A percentile compares a stretch with the other conserved stretches of the same genome.
phyloP scores from a whole-genome alignment of 2,888 invertebrate species.

The Amitus sp. region DNA sequence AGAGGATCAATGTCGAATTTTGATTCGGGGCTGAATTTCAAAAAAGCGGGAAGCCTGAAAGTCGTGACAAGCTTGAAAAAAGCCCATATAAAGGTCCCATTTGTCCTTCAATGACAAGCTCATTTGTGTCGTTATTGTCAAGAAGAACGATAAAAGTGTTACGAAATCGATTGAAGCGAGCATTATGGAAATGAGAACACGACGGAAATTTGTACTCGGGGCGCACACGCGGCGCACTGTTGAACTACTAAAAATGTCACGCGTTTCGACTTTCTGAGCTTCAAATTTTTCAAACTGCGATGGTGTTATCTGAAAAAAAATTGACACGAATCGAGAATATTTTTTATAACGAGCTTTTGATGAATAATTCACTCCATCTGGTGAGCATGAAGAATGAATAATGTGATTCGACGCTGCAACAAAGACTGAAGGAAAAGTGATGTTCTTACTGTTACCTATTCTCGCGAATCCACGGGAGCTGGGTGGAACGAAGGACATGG shows the following conservation, averaged over 20 bases:
- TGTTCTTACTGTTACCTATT: background rate
- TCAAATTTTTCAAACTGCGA: too few species aligned
- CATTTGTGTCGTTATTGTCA: constrained; percentile 1
- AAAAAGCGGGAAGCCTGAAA: too few species aligned
- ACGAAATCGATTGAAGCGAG: constrained; percentile 14
- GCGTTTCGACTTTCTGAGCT: too few species aligned
- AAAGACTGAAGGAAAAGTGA: constrained; percentile 1
- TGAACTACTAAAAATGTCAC: background rate
- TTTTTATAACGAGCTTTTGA: too few species aligned
- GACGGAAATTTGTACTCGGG: constrained; percentile 16
- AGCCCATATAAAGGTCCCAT: background rate
- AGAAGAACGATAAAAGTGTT: constrained; percentile 14
- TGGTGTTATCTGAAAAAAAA: too few species aligned
- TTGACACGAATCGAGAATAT: too few species aligned
- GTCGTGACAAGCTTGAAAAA: too few species aligned
- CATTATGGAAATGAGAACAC: constrained; percentile 16
- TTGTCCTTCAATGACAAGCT: background rate
- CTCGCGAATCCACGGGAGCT: constrained; percentile 22
- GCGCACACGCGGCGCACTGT: constrained; percentile 9
- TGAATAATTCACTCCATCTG: background rate
- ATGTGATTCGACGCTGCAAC: background rate
- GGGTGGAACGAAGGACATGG: constrained; percentile 51
- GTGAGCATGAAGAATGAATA: background rate
- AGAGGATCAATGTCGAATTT: background rate
- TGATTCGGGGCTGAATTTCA: background rate